Evolutionary conservation across 2,888 invertebrate species (phyloP).

Genomic region (Theretra japonica): DNA sequence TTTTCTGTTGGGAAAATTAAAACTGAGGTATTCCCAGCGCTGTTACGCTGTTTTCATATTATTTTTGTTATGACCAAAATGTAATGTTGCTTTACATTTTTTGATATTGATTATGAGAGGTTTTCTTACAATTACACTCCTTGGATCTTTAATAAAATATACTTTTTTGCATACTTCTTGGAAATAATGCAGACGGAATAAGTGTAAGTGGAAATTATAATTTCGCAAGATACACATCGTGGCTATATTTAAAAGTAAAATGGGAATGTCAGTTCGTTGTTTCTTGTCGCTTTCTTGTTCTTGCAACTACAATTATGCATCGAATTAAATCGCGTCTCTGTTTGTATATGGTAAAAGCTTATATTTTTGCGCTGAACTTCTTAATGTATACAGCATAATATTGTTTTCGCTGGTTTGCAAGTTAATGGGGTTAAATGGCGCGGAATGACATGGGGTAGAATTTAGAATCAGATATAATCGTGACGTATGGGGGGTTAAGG

Average conservation of each 20-base stretch:
- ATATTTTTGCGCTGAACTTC: not conserved
- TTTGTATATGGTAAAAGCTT: no score
- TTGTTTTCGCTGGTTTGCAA: no score
- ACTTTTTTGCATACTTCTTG: conserved; percentile 50
- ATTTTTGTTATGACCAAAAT: conserved; percentile 33
- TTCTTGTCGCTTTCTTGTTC: no score
- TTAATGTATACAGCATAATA: no score
- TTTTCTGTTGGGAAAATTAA: conserved; percentile 54
- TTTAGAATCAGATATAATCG: not conserved
- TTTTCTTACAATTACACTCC: conserved; percentile 9
- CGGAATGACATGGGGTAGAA: not conserved
- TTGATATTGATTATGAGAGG: conserved; percentile 15
- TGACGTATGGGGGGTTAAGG: not conserved
- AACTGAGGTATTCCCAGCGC: conserved; percentile 40
- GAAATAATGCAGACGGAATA: conserved; percentile 47
- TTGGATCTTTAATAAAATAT: conserved; percentile 46
- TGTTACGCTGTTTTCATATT: conserved; percentile 42
- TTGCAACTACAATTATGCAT: no score
- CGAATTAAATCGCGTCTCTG: no score
- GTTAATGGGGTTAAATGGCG: no score
- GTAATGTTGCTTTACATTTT: conserved; percentile 26
- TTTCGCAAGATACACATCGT: not conserved
- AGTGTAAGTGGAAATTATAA: conserved; percentile 40
- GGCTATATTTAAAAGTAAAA: not conserved
- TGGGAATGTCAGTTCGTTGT: no score